phyloP scores from a whole-genome alignment of 2,888 invertebrate genomes.

The Diachrysia chrysitis region DNA sequence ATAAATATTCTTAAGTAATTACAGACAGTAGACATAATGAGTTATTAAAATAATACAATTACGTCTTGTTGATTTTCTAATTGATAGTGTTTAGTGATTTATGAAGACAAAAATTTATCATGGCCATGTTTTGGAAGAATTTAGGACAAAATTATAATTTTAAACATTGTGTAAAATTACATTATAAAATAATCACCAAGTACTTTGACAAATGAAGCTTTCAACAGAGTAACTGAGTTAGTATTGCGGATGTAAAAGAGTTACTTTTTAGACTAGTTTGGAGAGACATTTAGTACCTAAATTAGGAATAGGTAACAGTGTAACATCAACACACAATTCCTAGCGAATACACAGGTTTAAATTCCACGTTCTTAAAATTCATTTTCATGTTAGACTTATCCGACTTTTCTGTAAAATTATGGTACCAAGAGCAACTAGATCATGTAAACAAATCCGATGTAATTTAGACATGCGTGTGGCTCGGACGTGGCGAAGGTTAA shows the following conservation, averaged over 20 bases:
- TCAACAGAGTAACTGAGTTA: too few species aligned
- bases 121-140: constrained; percentile 16
- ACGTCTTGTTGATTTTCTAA: constrained; percentile 47
- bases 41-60: constrained; percentile 56
- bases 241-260: too few species aligned
- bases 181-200: too few species aligned
- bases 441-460: constrained; percentile 7
- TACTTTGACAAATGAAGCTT: too few species aligned
- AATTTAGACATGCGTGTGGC: constrained; percentile 23
- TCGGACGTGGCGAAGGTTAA: constrained; percentile 61
- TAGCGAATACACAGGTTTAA: background rate
- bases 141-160: constrained; percentile 6
- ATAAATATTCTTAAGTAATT: constrained; percentile 49
- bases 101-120: constrained; percentile 35
- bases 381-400: constrained; percentile 22
- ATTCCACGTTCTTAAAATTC: background rate
- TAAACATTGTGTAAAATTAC: too few species aligned
- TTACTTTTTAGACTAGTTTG: too few species aligned
- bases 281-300: too few species aligned
- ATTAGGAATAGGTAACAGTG: too few species aligned
- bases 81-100: constrained; percentile 50
- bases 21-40: constrained; percentile 53
- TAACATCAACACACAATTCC: background rate
- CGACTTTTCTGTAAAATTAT: constrained; percentile 18
- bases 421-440: constrained; percentile 12